Percentiles rank a stretch among this genome's conserved stretches.
These are phyloP conservation scores for Drosophila auraria DNA, from an alignment of 1,140 invertebrate species.

Conservation along the genomic window DNA sequence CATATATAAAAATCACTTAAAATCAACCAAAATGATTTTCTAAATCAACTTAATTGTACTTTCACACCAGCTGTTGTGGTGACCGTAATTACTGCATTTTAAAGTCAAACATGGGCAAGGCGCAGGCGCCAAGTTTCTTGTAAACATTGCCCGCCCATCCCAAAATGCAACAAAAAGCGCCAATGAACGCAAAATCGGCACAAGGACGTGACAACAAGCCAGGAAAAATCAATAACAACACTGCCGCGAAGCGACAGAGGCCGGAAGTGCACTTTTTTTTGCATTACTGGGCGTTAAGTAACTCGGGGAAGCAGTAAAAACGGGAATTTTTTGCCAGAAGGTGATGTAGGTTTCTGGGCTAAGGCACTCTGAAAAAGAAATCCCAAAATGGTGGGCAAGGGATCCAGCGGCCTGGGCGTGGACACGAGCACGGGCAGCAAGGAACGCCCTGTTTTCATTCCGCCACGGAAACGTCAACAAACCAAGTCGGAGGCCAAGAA, in stretches of 20 bases:
- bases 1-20: neutral
- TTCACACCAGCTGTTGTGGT: conserved; percentile 23
- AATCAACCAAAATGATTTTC: neutral
- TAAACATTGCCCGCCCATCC: conserved; percentile 69
- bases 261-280: conserved; percentile 73
- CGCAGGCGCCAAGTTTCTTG: conserved; percentile 62
- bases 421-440: conserved; percentile 74
- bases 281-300: conserved; percentile 36
- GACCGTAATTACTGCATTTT: conserved; percentile 38
- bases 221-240: conserved; percentile 79
- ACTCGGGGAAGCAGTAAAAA: conserved; percentile 19
- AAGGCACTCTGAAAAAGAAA: neutral
- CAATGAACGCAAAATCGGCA: conserved; percentile 70
- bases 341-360: conserved; percentile 35
- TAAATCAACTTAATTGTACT: neutral
- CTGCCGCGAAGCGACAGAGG: conserved; percentile 47
- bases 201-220: conserved; percentile 63
- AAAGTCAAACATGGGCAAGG: conserved; percentile 26
- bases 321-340: neutral
- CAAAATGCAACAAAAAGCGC: conserved; percentile 54
- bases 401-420: conserved; percentile 53
- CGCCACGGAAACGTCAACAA: conserved; percentile 86
- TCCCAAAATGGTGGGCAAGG: conserved; percentile 76
- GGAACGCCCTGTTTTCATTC: conserved; percentile 87
- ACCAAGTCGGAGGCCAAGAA: conserved; percentile 86